Evolutionary conservation across 2,113 vertebrate species (phyloP), one percentile per base, ranked within the genome.

Genomic region (Zosterops borbonicus): DNA sequence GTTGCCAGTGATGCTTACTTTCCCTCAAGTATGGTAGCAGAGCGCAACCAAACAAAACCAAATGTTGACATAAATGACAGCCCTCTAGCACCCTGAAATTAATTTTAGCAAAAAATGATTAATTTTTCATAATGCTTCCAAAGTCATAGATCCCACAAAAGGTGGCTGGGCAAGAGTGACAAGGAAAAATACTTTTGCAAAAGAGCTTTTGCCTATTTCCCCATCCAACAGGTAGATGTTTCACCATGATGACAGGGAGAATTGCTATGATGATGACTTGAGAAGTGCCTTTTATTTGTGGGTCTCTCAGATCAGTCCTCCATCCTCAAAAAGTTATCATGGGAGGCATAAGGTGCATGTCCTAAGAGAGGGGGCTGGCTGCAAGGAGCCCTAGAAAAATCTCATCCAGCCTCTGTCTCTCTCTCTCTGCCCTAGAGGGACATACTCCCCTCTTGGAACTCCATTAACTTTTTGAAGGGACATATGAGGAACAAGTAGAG

Each of bases 11-110:
- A 68, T 64, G 62, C 4, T 71, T 63, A 17, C 44, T 44, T 87
- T 78, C 88, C 76, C 44, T 87, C 27, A 73, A 39, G 52, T 74
- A 52, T 2, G 0, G 52, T 71, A 68, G n/a, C 31, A 91, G 53
- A 91, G 6, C 60, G 6, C n/a, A 85, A 85, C 75, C 46, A 79
- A 82, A 87, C n/a, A 88, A 95, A 91, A 19, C 44, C 28, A 91
- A 85, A 68, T 9, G 16, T 31, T 90, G 67, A 93, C 1, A 7
- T n/a, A 56, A 93, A 62, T 68, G 6, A n/a, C 25, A 60, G 33
- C 11, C 28, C 85, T 92, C 62, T 65, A 50, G 33, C 35, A 89
- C 17, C 8, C 44, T 93, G 46, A 79, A 83, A 85, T 91, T 52
- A 90, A 76, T 77, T 80, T 52, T 77, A 76, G 23, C 49, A 92